Conservation (phyloP, 2,888 invertebrate genomes). For the Cepaea hortensis region DNA sequence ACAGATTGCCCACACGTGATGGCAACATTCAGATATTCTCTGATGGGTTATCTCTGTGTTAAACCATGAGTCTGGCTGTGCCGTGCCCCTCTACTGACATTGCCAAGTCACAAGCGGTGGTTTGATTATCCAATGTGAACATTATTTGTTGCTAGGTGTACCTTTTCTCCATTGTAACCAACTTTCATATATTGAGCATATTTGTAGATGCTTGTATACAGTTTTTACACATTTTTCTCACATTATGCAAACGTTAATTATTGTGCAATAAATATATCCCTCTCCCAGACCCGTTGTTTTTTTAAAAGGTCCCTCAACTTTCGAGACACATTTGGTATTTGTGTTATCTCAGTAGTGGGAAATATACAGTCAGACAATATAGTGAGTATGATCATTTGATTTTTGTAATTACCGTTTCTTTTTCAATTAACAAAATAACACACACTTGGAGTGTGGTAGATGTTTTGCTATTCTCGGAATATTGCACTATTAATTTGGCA, state of each 20-base stretch:
- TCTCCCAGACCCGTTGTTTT: slow-evolving; percentile 6
- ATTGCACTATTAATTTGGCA: neutral
- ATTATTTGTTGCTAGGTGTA: neutral
- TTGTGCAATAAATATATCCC: slow-evolving; percentile 53
- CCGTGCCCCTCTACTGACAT: too few species aligned
- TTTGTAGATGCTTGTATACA: slow-evolving; percentile 3
- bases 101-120: too few species aligned
- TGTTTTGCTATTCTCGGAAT: too few species aligned
- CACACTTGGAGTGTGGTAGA: too few species aligned
- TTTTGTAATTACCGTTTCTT: too few species aligned
- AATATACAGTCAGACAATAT: neutral
- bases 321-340: slow-evolving; percentile 18
- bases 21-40: too few species aligned
- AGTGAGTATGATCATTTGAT: too few species aligned
- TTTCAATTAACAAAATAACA: too few species aligned
- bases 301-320: slow-evolving; percentile 13
- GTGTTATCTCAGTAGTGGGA: slow-evolving; percentile 35
- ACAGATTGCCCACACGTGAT: too few species aligned
- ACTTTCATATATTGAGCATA: neutral
- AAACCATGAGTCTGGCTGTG: too few species aligned
- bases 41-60: too few species aligned
- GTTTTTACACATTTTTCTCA: slow-evolving; percentile 41
- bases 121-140: neutral
- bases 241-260: slow-evolving; percentile 49
- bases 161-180: neutral